A percentile compares a stretch with the other conserved stretches of the same genome.
Evolutionary conservation across 1,140 invertebrate species (phyloP).

Genomic region (Sycophaga agraensis): DNA sequence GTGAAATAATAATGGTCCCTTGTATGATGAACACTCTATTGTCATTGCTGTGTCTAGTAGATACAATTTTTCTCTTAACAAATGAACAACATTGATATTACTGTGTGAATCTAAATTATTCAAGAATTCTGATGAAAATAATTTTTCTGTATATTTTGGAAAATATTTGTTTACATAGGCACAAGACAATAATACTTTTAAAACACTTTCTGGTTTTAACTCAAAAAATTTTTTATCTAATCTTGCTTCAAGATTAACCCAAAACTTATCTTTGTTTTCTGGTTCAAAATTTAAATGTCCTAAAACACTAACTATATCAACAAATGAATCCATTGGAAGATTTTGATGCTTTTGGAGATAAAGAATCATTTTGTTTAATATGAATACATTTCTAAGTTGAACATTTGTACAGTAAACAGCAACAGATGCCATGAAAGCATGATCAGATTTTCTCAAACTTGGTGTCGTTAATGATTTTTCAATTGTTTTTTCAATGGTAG

Average conservation of each 20-base stretch:
- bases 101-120: conserved; percentile 59
- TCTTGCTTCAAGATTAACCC: conserved; percentile 61
- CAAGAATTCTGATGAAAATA: conserved; percentile 67
- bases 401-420: conserved; percentile 67
- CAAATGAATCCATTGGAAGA: conserved; percentile 60
- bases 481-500: conserved; percentile 58
- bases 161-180: conserved; percentile 69
- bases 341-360: conserved; percentile 62
- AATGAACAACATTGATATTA: conserved; percentile 32
- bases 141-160: conserved; percentile 62
- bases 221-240: conserved; percentile 63
- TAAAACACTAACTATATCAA: conserved; percentile 64
- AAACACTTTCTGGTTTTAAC: conserved; percentile 62
- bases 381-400: conserved; percentile 60
- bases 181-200: conserved; percentile 67
- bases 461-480: conserved; percentile 63
- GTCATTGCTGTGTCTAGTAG: conserved; percentile 68
- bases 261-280: conserved; percentile 61
- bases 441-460: conserved; percentile 55
- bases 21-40: conserved; percentile 64
- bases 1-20: conserved; percentile 62
- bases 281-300: conserved; percentile 67
- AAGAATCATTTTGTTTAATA: conserved; percentile 62
- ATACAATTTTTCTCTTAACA: conserved; percentile 60
- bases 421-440: conserved; percentile 62